phyloP scores from a whole-genome alignment of 1,140 invertebrate species.

The Chrysoperla carnea region DNA sequence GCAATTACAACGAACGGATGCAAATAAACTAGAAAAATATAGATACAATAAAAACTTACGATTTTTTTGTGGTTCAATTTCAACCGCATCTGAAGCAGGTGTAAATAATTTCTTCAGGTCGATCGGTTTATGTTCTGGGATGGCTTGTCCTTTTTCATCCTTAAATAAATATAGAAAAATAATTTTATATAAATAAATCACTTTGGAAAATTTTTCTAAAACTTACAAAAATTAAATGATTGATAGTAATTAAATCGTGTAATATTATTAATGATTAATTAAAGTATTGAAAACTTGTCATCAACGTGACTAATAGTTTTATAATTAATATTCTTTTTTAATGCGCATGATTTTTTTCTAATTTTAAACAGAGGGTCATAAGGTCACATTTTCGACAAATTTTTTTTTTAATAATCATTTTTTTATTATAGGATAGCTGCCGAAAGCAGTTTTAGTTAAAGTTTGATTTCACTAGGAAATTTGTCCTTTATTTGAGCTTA shows the following conservation, averaged over 20 bases:
- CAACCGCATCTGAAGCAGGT: constrained; percentile 55
- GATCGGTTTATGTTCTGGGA: constrained; percentile 29
- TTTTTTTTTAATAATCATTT: no score
- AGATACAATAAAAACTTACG: no score
- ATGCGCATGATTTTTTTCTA: no score
- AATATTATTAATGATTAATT: background rate
- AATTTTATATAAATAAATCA: constrained; percentile 2
- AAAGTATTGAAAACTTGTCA: background rate
- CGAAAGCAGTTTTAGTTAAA: no score
- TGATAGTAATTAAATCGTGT: background rate
- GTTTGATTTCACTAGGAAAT: no score
- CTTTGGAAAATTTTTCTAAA: constrained; percentile 2
- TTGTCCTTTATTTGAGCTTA: no score
- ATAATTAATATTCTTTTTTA: no score
- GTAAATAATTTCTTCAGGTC: constrained; percentile 73
- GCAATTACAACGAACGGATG: no score
- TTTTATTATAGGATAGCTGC: no score
- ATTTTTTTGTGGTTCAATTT: constrained; percentile 45
- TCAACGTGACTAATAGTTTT: background rate
- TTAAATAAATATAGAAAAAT: constrained; percentile 14
- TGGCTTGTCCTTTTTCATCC: constrained; percentile 23
- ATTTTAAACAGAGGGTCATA: no score
- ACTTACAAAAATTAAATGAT: background rate
- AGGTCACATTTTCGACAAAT: no score
- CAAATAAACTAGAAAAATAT: no score